Base-by-base conservation (phyloP, 2,797 vertebrate species). In the Austrolebias charrua region DNA sequence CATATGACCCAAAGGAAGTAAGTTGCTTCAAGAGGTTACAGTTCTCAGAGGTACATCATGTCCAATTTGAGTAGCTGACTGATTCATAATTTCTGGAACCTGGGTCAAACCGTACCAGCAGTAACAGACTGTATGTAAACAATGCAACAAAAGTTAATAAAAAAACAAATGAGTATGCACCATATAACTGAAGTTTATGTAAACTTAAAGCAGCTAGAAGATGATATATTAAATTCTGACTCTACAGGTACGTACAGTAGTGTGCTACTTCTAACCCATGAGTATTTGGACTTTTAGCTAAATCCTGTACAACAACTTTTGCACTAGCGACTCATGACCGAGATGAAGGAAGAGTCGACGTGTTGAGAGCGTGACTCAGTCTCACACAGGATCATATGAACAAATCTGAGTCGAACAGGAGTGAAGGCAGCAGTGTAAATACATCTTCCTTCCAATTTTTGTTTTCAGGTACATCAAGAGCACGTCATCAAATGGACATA, bases 1-100 rank as follows among this genome's bases (percentile, higher is more conserved):
- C 88, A 87, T 79, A 87, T 85, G 90, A 86, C 38, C 55, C 18
- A 50, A 52, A 76, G 60, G 35, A 11, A 15, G 49, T 45, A 35
- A 57, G 55, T 68, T 40, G 68, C 60, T 9, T 33, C 51, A 73
- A 79, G 50, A 73, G 31, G 57, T 47, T 35, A 46, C 62, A 28
- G 54, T 40, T 35, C 56, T 71, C 54, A 60, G 18, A 49, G n/a
- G 38, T 58, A 60, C 19, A 58, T 45, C 55, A 47, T 10, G 49
- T 24, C 56, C 49, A 54, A 48, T 48, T 16, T 7, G 5, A 61
- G 53, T 44, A 38, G 10, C 19, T 56, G 42, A 61, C 52, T 29
- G 51, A 60, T 56, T 69, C 35, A 2, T 12, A 20, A n/a, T 28
- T 58, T 15, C 18, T 51, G 14, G n/a, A 69, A 51, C 49, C 20